Conservation (phyloP, 2,888 invertebrate species). For the Theodoxus fluviatilis region DNA sequence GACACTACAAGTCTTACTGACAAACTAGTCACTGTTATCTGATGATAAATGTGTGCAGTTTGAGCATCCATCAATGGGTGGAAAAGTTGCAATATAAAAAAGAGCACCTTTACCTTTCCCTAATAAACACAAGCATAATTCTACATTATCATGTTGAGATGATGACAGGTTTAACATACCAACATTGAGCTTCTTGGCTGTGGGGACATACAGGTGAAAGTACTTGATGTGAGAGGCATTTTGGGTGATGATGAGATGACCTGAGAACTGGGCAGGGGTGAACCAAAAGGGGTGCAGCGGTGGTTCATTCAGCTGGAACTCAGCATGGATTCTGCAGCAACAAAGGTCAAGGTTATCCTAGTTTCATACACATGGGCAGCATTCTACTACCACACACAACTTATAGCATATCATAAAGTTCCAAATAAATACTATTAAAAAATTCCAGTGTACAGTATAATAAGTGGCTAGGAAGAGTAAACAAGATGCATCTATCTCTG, state of each 20-base stretch:
- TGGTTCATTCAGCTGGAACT: slow-evolving; percentile 63
- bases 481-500: neutral
- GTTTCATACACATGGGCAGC: neutral
- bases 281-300: slow-evolving; percentile 64
- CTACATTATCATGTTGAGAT: no score
- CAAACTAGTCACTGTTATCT: neutral
- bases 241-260: slow-evolving; percentile 52
- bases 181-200: slow-evolving; percentile 58
- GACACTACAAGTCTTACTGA: no score
- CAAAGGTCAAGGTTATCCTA: neutral
- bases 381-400: no score
- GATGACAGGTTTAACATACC: slow-evolving; percentile 49
- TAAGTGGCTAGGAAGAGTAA: neutral
- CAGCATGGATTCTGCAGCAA: slow-evolving; percentile 60
- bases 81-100: neutral
- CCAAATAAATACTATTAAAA: neutral
- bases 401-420: neutral
- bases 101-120: no score
- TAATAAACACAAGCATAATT: no score
- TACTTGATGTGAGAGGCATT: slow-evolving; percentile 48
- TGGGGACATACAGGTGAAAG: slow-evolving; percentile 60
- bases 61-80: neutral
- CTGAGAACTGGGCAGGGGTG: slow-evolving; percentile 63
- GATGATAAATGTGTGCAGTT: neutral
- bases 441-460: neutral